Percentiles rank a stretch among this genome's conserved stretches.
Evolutionary conservation across 2,888 invertebrate species (phyloP).

Genomic region (Alloscopus bannaensis): DNA sequence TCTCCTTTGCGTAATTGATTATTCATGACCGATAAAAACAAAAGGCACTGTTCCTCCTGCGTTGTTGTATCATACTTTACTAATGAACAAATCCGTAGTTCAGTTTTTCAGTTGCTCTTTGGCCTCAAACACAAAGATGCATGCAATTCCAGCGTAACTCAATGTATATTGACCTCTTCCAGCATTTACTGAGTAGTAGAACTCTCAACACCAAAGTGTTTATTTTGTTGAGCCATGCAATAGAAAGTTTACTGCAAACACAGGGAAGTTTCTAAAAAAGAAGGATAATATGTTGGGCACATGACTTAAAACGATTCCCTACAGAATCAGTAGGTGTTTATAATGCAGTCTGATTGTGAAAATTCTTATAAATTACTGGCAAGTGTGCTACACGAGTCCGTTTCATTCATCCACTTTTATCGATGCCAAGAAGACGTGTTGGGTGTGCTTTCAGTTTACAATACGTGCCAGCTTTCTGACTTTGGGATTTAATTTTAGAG

Average conservation of each 20-base stretch:
- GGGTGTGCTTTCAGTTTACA: conserved; percentile 45
- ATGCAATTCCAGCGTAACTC: background rate
- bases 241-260: too few species aligned
- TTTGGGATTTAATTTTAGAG: conserved; percentile 48
- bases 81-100: conserved; percentile 8
- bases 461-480: conserved; percentile 56
- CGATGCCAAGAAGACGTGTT: conserved; percentile 49
- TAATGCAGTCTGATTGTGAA: conserved; percentile 1
- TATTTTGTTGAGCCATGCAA: too few species aligned
- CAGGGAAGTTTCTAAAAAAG: too few species aligned
- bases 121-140: background rate
- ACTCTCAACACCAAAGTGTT: too few species aligned
- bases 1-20: conserved; percentile 37
- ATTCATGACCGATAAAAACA: conserved; percentile 28
- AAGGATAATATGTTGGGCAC: background rate
- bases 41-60: too few species aligned
- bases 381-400: conserved; percentile 18
- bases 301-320: too few species aligned
- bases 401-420: conserved; percentile 21
- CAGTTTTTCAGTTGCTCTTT: background rate
- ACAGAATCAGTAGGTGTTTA: conserved; percentile 11
- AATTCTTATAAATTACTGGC: conserved; percentile 19
- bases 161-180: background rate
- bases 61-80: background rate
- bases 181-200: background rate